Percentiles rank a stretch among this genome's conserved stretches.
Evolutionary conservation across 2,113 vertebrate species (phyloP).

Genomic region (Prunella fulvescens): DNA sequence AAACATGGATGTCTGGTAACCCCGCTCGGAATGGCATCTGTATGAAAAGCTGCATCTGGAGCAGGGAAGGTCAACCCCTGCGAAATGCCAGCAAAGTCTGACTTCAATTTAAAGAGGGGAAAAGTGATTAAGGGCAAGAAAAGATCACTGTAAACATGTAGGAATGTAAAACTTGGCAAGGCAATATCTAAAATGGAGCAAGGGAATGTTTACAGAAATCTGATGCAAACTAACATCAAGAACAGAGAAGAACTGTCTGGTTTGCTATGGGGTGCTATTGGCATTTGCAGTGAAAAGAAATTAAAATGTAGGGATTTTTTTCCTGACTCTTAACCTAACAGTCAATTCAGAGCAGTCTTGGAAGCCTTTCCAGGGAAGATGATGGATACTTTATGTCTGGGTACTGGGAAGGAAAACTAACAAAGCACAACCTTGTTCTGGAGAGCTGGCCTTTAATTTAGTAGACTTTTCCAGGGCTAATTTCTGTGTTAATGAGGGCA

Average conservation of each 20-base stretch:
- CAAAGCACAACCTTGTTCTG: neutral
- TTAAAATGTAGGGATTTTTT: neutral
- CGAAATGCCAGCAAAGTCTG: conserved; percentile 42
- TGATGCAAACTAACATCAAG: conserved; percentile 14
- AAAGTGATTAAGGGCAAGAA: conserved; percentile 39
- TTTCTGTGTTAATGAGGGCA: neutral
- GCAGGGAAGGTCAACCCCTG: neutral
- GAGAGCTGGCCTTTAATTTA: neutral
- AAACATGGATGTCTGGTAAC: conserved; percentile 57
- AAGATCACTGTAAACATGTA: conserved; percentile 53
- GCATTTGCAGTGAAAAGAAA: neutral
- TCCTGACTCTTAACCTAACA: neutral
- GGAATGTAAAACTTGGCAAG: conserved; percentile 60
- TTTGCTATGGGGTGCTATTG: neutral
- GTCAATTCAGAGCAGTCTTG: neutral
- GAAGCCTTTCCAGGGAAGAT: neutral
- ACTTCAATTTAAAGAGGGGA: conserved; percentile 43
- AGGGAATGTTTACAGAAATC: conserved; percentile 48
- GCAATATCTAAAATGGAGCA: conserved; percentile 21
- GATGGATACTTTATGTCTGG: neutral
- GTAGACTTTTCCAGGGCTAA: neutral
- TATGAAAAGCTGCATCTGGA: conserved; percentile 46
- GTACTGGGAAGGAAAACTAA: neutral
- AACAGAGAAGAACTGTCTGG: conserved; percentile 20
- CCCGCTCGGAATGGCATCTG: neutral